A percentile compares a stretch with the other conserved stretches of the same genome.
phyloP scores from a whole-genome alignment of 1,140 invertebrate species.

The Riptortus pedestris region DNA sequence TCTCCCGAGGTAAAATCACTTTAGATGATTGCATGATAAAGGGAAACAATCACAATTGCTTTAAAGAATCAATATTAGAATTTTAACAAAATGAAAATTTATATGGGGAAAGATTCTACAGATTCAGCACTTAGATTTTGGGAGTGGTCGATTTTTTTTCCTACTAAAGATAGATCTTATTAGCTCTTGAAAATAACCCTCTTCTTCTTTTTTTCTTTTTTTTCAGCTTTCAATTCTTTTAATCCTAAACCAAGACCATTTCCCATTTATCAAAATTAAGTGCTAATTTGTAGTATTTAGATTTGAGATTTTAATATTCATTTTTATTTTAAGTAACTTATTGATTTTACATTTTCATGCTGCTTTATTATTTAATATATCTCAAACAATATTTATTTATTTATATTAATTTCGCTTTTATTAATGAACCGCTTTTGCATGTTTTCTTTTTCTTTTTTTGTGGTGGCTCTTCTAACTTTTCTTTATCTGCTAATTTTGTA shows the following conservation, averaged over 20 bases:
- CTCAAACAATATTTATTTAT: conserved; percentile 15
- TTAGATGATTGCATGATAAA: neutral
- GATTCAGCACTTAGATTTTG: conserved; percentile 8
- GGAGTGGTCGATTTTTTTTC: conserved; percentile 1
- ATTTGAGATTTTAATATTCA: conserved; percentile 18
- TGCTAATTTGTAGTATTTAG: conserved; percentile 21
- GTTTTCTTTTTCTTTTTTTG: conserved; percentile 13
- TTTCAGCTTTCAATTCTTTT: conserved; percentile 52
- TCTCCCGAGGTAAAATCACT: conserved; percentile 10
- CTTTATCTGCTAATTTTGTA: conserved; percentile 6
- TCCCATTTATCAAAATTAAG: conserved; percentile 46
- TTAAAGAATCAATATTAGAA: neutral
- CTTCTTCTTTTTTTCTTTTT: conserved; percentile 38
- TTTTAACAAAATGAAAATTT: neutral
- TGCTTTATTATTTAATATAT: conserved; percentile 22
- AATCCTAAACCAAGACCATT: conserved; percentile 52
- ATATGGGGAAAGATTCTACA: neutral
- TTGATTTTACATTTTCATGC: neutral
- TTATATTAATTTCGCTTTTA: conserved; percentile 13
- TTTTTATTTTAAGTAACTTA: conserved; percentile 14
- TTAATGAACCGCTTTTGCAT: conserved; percentile 19
- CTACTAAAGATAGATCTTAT: neutral
- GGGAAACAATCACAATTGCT: too few species aligned
- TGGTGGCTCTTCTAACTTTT: conserved; percentile 7
- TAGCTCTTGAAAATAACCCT: neutral